Conservation (phyloP, 2,888 invertebrate species). For the Ctena decussata region DNA sequence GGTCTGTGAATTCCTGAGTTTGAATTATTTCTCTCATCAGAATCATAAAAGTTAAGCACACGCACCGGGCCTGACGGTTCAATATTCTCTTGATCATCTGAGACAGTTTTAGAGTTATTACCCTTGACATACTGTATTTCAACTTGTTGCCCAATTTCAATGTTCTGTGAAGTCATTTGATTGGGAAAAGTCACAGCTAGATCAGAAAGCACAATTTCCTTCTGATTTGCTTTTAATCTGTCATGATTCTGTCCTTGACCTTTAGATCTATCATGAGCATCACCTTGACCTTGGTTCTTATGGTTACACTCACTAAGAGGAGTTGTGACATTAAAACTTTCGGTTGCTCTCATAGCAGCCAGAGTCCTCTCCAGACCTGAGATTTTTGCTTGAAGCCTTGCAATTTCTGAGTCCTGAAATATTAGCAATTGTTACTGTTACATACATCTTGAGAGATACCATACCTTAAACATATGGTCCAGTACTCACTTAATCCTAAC, state of each 20-base stretch:
- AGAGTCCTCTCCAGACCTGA: conserved; percentile 75
- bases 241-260: conserved; percentile 7
- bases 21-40: conserved; percentile 43
- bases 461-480: no score
- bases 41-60: conserved; percentile 54
- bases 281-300: conserved; percentile 41
- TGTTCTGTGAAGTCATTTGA: conserved; percentile 18
- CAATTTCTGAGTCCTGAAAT: conserved; percentile 76
- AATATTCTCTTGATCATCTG: conserved; percentile 57
- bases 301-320: not conserved
- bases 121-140: conserved; percentile 54
- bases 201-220: conserved; percentile 56
- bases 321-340: conserved; percentile 52
- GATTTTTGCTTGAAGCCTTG: conserved; percentile 76
- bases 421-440: no score
- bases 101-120: conserved; percentile 25
- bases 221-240: not conserved
- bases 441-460: no score
- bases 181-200: conserved; percentile 47
- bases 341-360: conserved; percentile 62
- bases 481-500: no score
- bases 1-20: conserved; percentile 60
- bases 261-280: not conserved
- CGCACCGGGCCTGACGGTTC: conserved; percentile 64
- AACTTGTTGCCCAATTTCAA: conserved; percentile 59